Conservation (phyloP, 2,888 invertebrate genomes). For the Pollenia griseotomentosa region DNA sequence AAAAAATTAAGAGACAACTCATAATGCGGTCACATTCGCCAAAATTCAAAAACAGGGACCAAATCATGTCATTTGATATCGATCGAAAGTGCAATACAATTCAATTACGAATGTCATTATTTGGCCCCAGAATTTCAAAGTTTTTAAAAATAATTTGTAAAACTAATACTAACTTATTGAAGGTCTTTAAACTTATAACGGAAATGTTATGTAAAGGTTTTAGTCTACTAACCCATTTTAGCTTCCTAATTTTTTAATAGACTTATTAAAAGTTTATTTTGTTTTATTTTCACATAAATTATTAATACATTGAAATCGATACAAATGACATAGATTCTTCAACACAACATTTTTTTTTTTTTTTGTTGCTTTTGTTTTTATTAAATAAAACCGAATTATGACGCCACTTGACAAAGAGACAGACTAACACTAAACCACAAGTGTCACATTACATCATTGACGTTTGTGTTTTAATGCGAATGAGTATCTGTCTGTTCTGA, state of each 20-base stretch:
- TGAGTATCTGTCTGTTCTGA: background rate
- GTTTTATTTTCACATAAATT: conserved; percentile 23
- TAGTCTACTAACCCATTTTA: conserved; percentile 6
- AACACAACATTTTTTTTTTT: conserved; percentile 29
- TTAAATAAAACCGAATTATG: background rate
- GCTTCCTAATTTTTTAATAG: conserved; percentile 24
- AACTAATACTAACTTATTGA: too few relatives aligned
- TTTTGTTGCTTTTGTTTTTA: background rate
- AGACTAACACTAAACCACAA: conserved; percentile 22
- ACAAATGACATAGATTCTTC: conserved; percentile 33
- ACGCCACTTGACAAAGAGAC: background rate
- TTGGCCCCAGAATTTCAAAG: too few relatives aligned
- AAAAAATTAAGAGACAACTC: too few relatives aligned
- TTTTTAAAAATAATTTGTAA: too few relatives aligned
- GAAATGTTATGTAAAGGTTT: background rate
- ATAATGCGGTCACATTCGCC: too few relatives aligned
- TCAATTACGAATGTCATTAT: too few relatives aligned
- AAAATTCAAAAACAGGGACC: too few relatives aligned
- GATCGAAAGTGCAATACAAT: too few relatives aligned
- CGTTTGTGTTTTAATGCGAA: background rate
- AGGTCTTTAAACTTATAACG: background rate
- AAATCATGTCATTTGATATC: too few relatives aligned
- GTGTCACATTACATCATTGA: conserved; percentile 28
- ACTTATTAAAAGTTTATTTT: conserved; percentile 6
- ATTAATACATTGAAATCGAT: conserved; percentile 51